These are phyloP conservation scores for Delphinus delphis DNA, from an alignment of 2,113 vertebrate genomes.

Conservation along the genomic window DNA sequence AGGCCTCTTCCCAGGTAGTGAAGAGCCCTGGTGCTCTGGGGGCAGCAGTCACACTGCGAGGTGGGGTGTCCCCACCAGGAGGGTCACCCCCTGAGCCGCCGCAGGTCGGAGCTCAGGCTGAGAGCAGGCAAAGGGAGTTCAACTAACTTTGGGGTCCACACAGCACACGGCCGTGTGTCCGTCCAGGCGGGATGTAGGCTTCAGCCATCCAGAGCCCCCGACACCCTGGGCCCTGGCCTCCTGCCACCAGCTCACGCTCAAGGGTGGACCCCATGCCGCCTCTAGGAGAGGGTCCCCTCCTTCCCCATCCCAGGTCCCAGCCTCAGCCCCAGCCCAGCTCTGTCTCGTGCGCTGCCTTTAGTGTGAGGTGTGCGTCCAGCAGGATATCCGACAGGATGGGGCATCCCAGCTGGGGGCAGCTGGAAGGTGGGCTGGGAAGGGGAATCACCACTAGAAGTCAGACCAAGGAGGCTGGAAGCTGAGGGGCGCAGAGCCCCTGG, in stretches of 20 bases:
- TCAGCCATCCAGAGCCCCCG: accelerated
- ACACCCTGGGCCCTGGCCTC: not conserved
- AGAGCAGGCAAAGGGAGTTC: not conserved
- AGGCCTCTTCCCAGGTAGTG: not conserved
- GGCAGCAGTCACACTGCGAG: accelerated
- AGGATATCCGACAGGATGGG: not conserved
- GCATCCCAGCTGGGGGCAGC: not conserved
- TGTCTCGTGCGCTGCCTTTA: not conserved
- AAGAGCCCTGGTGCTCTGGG: too few species aligned
- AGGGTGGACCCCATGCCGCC: accelerated
- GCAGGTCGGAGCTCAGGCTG: not conserved
- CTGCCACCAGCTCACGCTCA: not conserved
- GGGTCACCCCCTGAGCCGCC: accelerated
- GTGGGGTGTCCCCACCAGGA: too few species aligned
- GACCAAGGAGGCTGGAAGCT: not conserved
- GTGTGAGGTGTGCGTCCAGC: not conserved
- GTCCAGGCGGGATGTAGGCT: not conserved
- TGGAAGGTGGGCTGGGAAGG: not conserved
- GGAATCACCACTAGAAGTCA: not conserved
- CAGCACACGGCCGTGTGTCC: accelerated
- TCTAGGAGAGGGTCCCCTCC: not conserved
- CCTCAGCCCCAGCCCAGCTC: not conserved
- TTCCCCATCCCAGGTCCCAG: not conserved
- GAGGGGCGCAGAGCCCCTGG: not conserved
- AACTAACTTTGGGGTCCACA: not conserved